These are phyloP conservation scores for Protobothrops flavoviridis DNA, from an alignment of 2,113 vertebrate species.

Conservation along the genomic window DNA sequence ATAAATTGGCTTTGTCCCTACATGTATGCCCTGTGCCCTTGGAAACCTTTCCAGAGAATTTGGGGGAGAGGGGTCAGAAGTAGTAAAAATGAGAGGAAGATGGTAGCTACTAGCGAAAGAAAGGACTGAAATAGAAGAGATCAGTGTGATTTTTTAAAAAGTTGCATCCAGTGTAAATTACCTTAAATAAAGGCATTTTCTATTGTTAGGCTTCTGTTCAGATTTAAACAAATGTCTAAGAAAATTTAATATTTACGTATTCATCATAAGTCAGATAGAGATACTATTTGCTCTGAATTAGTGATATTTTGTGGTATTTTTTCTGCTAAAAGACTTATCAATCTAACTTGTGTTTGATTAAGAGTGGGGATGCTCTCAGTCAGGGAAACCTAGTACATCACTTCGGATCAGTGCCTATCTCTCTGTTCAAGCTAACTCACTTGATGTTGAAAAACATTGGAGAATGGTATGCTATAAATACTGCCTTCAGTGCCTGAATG, in stretches of 20 bases:
- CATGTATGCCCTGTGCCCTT: too few relatives aligned
- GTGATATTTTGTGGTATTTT: background rate
- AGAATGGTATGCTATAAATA: background rate
- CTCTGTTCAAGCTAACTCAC: background rate
- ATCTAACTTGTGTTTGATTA: background rate
- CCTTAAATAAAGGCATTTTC: constrained; percentile 13
- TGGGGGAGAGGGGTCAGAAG: background rate
- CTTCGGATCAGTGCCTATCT: background rate
- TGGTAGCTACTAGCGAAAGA: background rate
- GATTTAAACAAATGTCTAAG: background rate
- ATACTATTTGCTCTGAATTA: background rate
- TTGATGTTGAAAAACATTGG: background rate
- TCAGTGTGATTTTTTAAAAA: background rate
- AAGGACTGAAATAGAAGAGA: background rate
- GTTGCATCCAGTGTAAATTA: background rate
- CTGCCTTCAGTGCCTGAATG: background rate
- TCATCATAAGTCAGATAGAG: background rate
- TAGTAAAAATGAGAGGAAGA: background rate
- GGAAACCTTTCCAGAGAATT: background rate
- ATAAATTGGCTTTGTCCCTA: background rate
- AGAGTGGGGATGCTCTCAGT: background rate
- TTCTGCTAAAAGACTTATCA: background rate
- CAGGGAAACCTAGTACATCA: background rate
- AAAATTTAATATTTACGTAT: background rate
- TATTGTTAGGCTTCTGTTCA: background rate